phyloP scores from a whole-genome alignment of 1,140 invertebrate species.

The Aphis craccivora region DNA sequence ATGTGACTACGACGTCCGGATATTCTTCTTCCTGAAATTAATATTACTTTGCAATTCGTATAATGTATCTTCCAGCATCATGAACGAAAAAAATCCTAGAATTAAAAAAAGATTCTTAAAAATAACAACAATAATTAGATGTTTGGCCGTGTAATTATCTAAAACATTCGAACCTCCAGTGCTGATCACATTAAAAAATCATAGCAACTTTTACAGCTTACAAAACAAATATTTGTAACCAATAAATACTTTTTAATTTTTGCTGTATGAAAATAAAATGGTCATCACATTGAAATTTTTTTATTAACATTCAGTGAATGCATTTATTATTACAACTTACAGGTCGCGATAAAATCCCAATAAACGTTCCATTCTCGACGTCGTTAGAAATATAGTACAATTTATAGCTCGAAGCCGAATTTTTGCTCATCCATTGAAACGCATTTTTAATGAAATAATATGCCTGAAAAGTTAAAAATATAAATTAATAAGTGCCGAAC shows the following conservation, averaged over 20 bases:
- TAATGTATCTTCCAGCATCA: slow-evolving; percentile 3
- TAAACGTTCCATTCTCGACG: slow-evolving; percentile 59
- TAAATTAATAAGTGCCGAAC: background rate
- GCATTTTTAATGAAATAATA: slow-evolving; percentile 60
- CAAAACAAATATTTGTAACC: slow-evolving; percentile 2
- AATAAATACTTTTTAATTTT: background rate
- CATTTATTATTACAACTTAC: slow-evolving; percentile 20
- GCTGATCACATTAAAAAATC: background rate
- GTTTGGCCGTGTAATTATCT: background rate
- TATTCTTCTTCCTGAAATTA: slow-evolving; percentile 51
- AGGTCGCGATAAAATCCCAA: slow-evolving; percentile 54
- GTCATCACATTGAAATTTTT: background rate
- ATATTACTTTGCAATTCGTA: slow-evolving; percentile 41
- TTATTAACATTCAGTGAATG: background rate
- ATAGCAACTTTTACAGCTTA: slow-evolving; percentile 9
- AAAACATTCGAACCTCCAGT: background rate
- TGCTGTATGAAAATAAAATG: background rate
- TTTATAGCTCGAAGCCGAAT: slow-evolving; percentile 48
- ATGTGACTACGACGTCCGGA: slow-evolving; percentile 51
- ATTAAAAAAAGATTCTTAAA: slow-evolving; percentile 19
- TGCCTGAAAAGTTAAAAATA: slow-evolving; percentile 56
- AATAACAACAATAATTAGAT: background rate
- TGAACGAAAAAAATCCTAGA: slow-evolving; percentile 37
- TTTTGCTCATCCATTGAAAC: slow-evolving; percentile 58
- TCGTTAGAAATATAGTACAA: slow-evolving; percentile 57